A percentile compares a stretch with the other conserved stretches of the same genome.
Conservation (phyloP, 2,797 vertebrate species). For the Rhinella marina region DNA sequence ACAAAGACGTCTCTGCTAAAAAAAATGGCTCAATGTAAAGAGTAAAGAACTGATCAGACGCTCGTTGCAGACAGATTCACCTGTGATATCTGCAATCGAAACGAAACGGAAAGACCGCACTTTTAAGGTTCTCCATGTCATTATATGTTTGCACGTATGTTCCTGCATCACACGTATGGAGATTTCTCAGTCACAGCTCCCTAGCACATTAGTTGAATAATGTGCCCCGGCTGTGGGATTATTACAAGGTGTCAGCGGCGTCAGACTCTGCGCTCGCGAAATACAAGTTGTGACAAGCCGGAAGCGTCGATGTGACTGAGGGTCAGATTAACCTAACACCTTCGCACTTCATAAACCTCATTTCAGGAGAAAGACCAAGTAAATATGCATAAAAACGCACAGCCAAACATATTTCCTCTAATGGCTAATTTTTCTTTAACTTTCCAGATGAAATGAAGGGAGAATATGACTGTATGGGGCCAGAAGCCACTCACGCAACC, state of each 20-base stretch:
- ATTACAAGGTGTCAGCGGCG: conserved; percentile 57
- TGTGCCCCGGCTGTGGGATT: conserved; percentile 48
- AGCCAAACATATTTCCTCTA: background rate
- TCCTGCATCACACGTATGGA: conserved; percentile 38
- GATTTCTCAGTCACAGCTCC: conserved; percentile 27
- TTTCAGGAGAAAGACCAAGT: conserved; percentile 24
- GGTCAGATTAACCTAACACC: conserved; percentile 58
- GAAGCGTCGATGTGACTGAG: conserved; percentile 42
- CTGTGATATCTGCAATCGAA: background rate
- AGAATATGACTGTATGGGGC: conserved; percentile 93
- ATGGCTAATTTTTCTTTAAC: background rate
- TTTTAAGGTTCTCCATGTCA: conserved; percentile 65
- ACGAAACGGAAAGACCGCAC: background rate
- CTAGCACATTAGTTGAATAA: conserved; percentile 51
- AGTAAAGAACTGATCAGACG: background rate
- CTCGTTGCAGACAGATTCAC: background rate
- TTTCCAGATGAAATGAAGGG: conserved; percentile 97
- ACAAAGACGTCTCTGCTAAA: background rate
- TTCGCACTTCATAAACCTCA: conserved; percentile 60
- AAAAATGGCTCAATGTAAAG: background rate
- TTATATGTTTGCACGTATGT: conserved; percentile 28
- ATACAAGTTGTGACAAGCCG: conserved; percentile 54
- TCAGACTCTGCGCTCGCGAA: conserved; percentile 25
- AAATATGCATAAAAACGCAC: conserved; percentile 37
- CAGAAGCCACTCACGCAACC: conserved; percentile 87